Conservation (phyloP, 1,140 invertebrate species). For the Achroia grisella region DNA sequence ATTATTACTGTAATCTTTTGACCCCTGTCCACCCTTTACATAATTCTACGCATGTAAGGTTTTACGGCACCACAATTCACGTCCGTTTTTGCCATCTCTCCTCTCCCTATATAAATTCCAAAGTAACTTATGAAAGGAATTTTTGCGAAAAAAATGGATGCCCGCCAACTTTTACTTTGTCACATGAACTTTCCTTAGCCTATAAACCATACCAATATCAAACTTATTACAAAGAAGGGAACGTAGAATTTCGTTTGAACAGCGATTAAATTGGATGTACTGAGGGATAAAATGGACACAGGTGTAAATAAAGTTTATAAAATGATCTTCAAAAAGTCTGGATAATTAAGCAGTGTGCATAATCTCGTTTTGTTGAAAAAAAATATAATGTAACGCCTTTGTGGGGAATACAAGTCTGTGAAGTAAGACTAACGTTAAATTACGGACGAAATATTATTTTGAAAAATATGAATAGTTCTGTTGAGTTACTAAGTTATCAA, state of each 20-base stretch:
- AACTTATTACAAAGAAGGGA: too few species aligned
- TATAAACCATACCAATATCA: too few species aligned
- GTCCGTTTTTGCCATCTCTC: background rate
- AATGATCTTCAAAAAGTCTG: background rate
- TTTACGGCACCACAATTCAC: slow-evolving; percentile 3
- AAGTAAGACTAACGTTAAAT: too few species aligned
- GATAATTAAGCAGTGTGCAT: too few species aligned
- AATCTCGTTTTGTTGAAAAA: too few species aligned
- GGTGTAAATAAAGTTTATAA: background rate
- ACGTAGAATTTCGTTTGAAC: too few species aligned
- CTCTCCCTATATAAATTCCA: background rate
- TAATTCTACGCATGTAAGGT: background rate
- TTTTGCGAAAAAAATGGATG: background rate
- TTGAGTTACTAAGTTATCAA: too few species aligned
- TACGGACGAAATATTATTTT: too few species aligned
- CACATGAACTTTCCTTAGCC: background rate
- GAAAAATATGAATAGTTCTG: too few species aligned
- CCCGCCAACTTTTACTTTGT: background rate
- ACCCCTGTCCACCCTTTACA: slow-evolving; percentile 1
- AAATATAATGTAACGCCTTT: too few species aligned
- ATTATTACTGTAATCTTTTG: background rate
- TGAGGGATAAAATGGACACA: background rate
- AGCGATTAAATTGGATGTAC: too few species aligned
- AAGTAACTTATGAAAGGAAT: background rate
- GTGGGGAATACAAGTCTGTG: too few species aligned